Percentiles rank a stretch among this genome's conserved stretches.
These are phyloP conservation scores for Drosophila asahinai DNA, from an alignment of 1,140 invertebrate species.

Conservation along the genomic window DNA sequence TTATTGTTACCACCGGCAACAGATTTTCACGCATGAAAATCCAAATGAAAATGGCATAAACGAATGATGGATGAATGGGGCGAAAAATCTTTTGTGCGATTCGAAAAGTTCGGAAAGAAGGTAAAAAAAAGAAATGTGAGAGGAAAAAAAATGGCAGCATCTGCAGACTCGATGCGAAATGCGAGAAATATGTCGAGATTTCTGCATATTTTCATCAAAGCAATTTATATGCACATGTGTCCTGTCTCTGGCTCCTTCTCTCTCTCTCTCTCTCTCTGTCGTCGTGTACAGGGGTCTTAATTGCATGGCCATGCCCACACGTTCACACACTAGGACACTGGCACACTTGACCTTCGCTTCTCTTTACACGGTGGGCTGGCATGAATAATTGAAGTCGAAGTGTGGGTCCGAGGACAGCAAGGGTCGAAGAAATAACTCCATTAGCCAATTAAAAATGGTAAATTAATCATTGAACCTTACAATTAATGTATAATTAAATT, in stretches of 20 bases:
- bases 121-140: background rate
- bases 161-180: conserved; percentile 27
- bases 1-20: conserved; percentile 33
- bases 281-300: conserved; percentile 51
- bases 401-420: conserved; percentile 20
- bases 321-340: background rate
- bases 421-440: background rate
- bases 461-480: background rate
- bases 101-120: conserved; percentile 5
- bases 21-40: conserved; percentile 46
- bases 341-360: conserved; percentile 50
- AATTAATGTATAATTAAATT: background rate
- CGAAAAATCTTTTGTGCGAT: conserved; percentile 12
- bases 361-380: conserved; percentile 15
- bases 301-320: conserved; percentile 42
- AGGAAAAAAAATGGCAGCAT: conserved; percentile 5
- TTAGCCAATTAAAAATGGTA: background rate
- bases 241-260: conserved; percentile 16
- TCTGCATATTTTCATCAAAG: conserved; percentile 59
- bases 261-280: background rate
- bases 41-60: conserved; percentile 36
- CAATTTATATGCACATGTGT: conserved; percentile 55
- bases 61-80: conserved; percentile 31
- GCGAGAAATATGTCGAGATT: conserved; percentile 22
- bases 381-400: conserved; percentile 62